Evolutionary conservation across 2,113 vertebrate genomes (phyloP), one percentile per base, ranked within the genome.

Genomic region (Synchiropus splendidus): DNA sequence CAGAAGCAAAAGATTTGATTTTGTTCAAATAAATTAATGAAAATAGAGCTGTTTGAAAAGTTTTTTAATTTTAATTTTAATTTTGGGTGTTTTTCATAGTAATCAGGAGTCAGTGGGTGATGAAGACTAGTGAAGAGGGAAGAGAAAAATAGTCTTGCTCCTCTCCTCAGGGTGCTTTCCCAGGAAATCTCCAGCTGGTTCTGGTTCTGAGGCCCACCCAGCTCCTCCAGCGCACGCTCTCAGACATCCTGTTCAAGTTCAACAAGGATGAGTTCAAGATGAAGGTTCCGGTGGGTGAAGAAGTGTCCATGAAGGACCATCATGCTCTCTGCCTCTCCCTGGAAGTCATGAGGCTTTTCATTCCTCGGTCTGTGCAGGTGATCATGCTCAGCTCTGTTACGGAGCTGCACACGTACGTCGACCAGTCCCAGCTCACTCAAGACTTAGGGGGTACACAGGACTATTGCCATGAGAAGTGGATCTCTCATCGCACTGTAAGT

Each of bases 181-280:
- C 95, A 1, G 95, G 90, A 54, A 97, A 96, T 81, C 85, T 99
- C 50, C 93, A 96, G 77, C 86, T 94, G 30, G 90, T 99, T 46
- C 87, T 99, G 1, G 90, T 99, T 41, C 79, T 99, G 59, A 88
- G 93, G 52, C 95, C 95, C 34, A 87, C 91, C 6, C 84, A 89
- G 10, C 81, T 97, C 47, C 79, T 97, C 49, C 93, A 99, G 72
- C 83, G 91, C 18, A 74, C 90, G 0, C 82, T 99, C 49, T 92
- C 91, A 0, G 92, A 97, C 72, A 83, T 99, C 68, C 83, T 90
- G 36, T 92, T 97, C 80, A 92, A 82, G 68, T 86, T 98, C 73
- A 90, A 89, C 82, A 90, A 86, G 76, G 93, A 99, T 92, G 95
- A 97, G 56, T 89, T 97, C 85, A 99, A 94, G 85, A 97, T 99